Evolutionary conservation across 2,888 invertebrate species (phyloP).

Genomic region (Nephrocerus scutellatus): DNA sequence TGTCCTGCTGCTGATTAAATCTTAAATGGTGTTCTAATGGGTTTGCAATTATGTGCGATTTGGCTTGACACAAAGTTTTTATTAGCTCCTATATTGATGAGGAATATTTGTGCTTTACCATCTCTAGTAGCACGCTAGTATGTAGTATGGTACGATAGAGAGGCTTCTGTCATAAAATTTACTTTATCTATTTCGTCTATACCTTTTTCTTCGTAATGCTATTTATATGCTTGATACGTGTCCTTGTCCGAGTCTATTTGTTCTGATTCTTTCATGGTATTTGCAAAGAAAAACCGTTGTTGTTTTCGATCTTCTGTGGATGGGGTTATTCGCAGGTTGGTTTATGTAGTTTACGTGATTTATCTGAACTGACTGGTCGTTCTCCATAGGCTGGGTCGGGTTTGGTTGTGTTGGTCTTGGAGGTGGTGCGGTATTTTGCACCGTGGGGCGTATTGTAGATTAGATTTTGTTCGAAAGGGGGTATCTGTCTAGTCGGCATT

Average conservation of each 20-base stretch:
- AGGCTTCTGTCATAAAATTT: too few species aligned
- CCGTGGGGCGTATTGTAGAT: conserved; percentile 6
- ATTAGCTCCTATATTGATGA: too few species aligned
- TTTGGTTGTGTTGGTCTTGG: conserved; percentile 7
- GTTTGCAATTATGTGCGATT: too few species aligned
- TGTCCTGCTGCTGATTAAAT: conserved; percentile 8
- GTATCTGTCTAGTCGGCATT: conserved; percentile 5
- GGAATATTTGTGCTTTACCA: conserved; percentile 3
- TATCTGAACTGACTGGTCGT: conserved; percentile 3
- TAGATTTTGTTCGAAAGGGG: conserved; percentile 4
- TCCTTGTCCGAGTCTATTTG: too few species aligned
- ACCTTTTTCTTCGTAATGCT: too few species aligned
- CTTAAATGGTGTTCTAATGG: conserved; percentile 8
- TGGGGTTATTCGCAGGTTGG: conserved; percentile 3
- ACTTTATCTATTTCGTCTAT: too few species aligned
- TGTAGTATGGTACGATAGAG: neutral
- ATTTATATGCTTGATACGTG: too few species aligned
- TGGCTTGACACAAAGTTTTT: too few species aligned
- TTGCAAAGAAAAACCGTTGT: too few species aligned
- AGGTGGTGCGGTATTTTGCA: conserved; percentile 3
- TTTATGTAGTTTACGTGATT: conserved; percentile 5
- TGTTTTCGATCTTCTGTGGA: conserved; percentile 1
- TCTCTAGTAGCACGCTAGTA: conserved; percentile 5
- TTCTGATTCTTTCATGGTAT: too few species aligned
- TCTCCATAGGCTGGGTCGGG: conserved; percentile 4